Base-by-base conservation (phyloP, 1,140 invertebrate species). In the Drosophila kepulauana region DNA sequence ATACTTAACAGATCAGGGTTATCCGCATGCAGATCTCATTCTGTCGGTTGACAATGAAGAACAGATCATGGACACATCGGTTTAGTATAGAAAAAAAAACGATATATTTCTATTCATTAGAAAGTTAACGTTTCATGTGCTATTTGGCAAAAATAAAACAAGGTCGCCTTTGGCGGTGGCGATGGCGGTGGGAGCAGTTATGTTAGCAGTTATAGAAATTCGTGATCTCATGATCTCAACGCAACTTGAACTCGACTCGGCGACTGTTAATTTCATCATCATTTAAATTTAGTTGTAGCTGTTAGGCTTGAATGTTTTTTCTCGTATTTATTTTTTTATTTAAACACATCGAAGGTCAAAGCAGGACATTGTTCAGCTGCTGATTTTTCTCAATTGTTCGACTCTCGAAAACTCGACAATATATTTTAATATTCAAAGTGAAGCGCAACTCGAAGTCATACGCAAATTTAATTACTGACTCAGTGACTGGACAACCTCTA, bases 401-500 rank as follows among this genome's bases (percentile, higher is more conserved):
- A 63, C 51, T 13, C 41, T 57, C 35, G 67, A 63, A 46, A 54
- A 46, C 49, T 49, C 10, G 30, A 16, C 20, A 25, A 25, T 25
- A 25, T 25, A 41, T 46, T 56, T 30, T 13, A 5, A 28, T 15
- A 67, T 65, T 65, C 43, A 73, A 49, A 52, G 72, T 67, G 45
- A 80, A 69, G 58, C 75, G 46, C 58, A 54, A 80, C 30, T 51
- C 28, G 48, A 71, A 80, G 48, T 69, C 48, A 70, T 82, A 58
- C 54, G 75, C 70, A 76, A 87, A 82, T 88, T 82, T 77, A 86
- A 87, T 87, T 87, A 87, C 72, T 70, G 81, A 84, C 70, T 84
- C 79, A 79, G 16, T 15, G 46, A 35, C 33, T 48, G 57, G 20
- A 52, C 65, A 62, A 46, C 30, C 69, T 38, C 33, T 46, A 30